A percentile compares a stretch with the other conserved stretches of the same genome.
These are phyloP conservation scores for Pteria penguin DNA, from an alignment of 2,888 invertebrate species.

Conservation along the genomic window DNA sequence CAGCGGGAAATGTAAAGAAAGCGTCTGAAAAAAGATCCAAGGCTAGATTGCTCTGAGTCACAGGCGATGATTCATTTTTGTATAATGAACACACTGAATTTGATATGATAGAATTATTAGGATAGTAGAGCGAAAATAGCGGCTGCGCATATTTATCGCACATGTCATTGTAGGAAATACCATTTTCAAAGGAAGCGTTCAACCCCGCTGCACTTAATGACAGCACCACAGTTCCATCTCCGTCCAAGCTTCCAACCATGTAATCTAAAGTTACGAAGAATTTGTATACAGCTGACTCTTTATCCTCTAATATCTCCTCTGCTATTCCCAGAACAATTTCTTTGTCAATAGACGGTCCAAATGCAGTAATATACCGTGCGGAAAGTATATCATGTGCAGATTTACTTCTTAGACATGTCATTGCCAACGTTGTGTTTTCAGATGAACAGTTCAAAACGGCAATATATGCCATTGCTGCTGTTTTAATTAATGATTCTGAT, in stretches of 20 bases:
- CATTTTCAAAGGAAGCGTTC: conserved; percentile 2
- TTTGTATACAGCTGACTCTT: conserved; percentile 29
- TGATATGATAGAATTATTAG: background rate
- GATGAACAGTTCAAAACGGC: conserved; percentile 40
- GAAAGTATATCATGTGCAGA: conserved; percentile 27
- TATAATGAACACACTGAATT: background rate
- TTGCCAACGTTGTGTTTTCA: background rate
- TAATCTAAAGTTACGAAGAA: conserved; percentile 48
- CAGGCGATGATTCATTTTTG: background rate
- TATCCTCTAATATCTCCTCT: conserved; percentile 27
- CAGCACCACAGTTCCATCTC: conserved; percentile 48
- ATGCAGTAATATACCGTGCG: background rate
- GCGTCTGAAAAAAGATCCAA: background rate
- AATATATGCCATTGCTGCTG: conserved; percentile 2
- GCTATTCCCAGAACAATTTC: conserved; percentile 42
- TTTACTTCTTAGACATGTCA: conserved; percentile 38
- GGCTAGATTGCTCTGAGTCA: background rate
- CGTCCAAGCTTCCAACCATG: conserved; percentile 51
- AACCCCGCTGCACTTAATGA: background rate
- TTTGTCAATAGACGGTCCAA: conserved; percentile 52
- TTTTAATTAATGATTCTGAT: conserved; percentile 21
- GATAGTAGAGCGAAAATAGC: background rate
- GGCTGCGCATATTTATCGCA: background rate
- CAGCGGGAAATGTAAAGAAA: background rate
- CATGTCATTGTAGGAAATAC: background rate